Base-by-base conservation (phyloP, 2,113 vertebrate genomes). In the Dasyornis broadbenti region DNA sequence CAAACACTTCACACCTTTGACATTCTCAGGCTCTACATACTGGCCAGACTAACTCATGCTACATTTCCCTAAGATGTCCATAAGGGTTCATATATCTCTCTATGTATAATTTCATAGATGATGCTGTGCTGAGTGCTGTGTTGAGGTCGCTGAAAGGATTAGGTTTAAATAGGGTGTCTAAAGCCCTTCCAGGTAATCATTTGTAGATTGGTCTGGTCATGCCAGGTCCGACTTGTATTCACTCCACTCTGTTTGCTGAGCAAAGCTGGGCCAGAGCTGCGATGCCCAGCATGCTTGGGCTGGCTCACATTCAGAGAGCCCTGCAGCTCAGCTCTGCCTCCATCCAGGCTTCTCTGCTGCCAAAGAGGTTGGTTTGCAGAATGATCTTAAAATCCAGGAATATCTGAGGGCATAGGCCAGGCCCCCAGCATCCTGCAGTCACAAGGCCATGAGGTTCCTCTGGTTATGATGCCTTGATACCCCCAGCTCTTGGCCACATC, bases 1-100 rank as follows among this genome's bases (percentile, higher is more conserved):
- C 63, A 73, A 54, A 81, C 47, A 35, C 35, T 83, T 95, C 90
- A 93, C 71, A 92, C 79, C 76, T 94, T 95, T 89, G 82, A 64
- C 66, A 64, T 79, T 37, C 75, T 49, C 54, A 73, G 47, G 47
- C 59, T 92, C 37, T 94, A 81, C 76, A 54, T 86, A 47, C 42
- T 50, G 76, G 45, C 35, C 90, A 69, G 49, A 24, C 23, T 30
- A 53, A 53, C 14, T 63, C 42, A 47, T 23, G 26, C 18, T 27
- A 4, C 13, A 37, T 65, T 54, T 93, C 64, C 54, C 24, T 53
- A 31, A 49, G 1, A 9, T 40, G 15, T 50, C 75, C 47, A 6
- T 45, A 63, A 18, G 8, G 27, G 44, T 77, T 84, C 8, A 53
- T 37, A n/a, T n/a, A 33, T 28, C 16, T 31, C 12, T 35, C 31